Evolutionary conservation across 2,888 invertebrate species (phyloP).

Genomic region (Agonum fuliginosum): DNA sequence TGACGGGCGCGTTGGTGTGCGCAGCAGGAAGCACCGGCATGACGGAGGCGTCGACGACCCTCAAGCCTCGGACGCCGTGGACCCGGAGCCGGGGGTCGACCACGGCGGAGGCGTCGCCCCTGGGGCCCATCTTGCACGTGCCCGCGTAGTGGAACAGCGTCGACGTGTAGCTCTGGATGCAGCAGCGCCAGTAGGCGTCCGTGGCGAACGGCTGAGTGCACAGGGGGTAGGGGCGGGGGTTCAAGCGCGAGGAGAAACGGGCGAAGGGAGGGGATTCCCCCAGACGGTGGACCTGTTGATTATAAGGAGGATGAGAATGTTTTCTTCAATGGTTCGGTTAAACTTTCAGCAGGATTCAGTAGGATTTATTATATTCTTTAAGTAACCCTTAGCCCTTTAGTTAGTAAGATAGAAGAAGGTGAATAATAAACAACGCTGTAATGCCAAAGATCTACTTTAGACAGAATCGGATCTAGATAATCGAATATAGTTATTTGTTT

Average conservation of each 20-base stretch:
- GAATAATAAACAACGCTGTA: no score
- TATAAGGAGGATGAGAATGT: no score
- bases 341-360: no score
- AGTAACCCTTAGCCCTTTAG: no score
- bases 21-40: slow-evolving; percentile 77
- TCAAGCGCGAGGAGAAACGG: slow-evolving; percentile 74
- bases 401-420: no score
- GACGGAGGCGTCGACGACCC: slow-evolving; percentile 77
- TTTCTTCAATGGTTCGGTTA: no score
- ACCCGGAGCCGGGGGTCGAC: slow-evolving; percentile 73
- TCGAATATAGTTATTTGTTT: no score
- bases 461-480: no score
- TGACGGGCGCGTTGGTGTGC: slow-evolving; percentile 76
- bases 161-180: slow-evolving; percentile 81
- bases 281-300: slow-evolving; percentile 75
- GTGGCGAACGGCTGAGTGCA: slow-evolving; percentile 80
- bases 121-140: slow-evolving; percentile 74
- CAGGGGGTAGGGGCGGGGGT: slow-evolving; percentile 79
- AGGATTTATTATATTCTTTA: no score
- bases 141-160: slow-evolving; percentile 82
- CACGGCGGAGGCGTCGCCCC: slow-evolving; percentile 71
- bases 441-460: no score
- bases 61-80: slow-evolving; percentile 73
- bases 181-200: slow-evolving; percentile 85
- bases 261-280: slow-evolving; percentile 75